Evolutionary conservation across 1,140 invertebrate genomes (phyloP).

Genomic region (Campodea augens): DNA sequence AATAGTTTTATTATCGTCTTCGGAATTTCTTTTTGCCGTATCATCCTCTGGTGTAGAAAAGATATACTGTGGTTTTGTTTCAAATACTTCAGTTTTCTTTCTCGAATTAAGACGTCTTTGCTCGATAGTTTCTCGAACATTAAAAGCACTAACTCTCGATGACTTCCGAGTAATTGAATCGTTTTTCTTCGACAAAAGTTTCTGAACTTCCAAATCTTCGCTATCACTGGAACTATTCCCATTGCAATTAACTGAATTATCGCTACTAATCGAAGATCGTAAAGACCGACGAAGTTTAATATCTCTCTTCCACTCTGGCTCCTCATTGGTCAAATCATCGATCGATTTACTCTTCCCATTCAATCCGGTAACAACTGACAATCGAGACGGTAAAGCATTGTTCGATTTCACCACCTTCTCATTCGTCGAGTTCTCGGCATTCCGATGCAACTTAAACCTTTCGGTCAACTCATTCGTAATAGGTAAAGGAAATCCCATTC

Average conservation of each 20-base stretch:
- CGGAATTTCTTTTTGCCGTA: no score
- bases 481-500: neutral
- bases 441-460: neutral
- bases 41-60: no score
- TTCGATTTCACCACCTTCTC: slow-evolving; percentile 5
- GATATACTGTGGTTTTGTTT: no score
- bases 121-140: neutral
- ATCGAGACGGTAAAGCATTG: neutral
- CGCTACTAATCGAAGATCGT: slow-evolving; percentile 37
- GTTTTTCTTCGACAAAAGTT: no score
- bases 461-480: neutral
- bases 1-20: no score
- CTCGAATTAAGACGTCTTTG: no score
- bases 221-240: no score
- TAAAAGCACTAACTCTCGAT: neutral
- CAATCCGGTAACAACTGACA: no score
- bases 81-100: no score
- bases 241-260: no score
- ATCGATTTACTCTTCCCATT: slow-evolving; percentile 25
- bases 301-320: slow-evolving; percentile 30
- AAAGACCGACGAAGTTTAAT: slow-evolving; percentile 36
- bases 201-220: no score
- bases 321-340: slow-evolving; percentile 24
- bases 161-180: neutral
- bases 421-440: slow-evolving; percentile 10